Base-by-base conservation (phyloP, 2,797 vertebrate genomes). In the Pipistrellus kuhlii region DNA sequence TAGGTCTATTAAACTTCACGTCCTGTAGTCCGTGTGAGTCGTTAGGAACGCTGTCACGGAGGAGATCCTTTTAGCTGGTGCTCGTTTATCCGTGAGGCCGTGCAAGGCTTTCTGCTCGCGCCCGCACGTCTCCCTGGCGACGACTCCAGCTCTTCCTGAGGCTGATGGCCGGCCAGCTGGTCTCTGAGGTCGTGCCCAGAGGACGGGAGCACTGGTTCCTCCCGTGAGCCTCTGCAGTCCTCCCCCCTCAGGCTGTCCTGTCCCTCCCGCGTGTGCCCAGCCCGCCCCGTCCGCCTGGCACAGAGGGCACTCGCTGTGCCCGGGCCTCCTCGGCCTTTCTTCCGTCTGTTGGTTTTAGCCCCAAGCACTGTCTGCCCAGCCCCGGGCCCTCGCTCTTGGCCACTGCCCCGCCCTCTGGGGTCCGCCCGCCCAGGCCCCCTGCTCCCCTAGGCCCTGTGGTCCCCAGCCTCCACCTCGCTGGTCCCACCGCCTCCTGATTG, bases 401-500 rank as follows among this genome's bases (percentile, higher is more conserved):
- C 30, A 5, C 3, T 14, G 30, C 53, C 21, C 1, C 11, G 1
- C n/a, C 18, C 46, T 46, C 46, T 10, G 30, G 46, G 38, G 4
- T 32, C 17, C 1, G 0, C 57, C 46, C 46, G 17, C 68, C 66
- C 32, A 13, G 32, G 25, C 13, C 3, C 44, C 15, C 30, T 57
- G 62, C 27, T 75, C 55, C 59, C 44, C 69, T 17, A 11, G 62
- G 11, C 25, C 23, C 48, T 59, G 11, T 17, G 12, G 9, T 8
- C 23, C 12, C 41, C 10, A 12, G 1, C 14, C 66, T 53, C 41
- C 18, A 5, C 32, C 20, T 1, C 5, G 15, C 23, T 3, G 3
- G 2, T 12, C 25, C 46, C 2, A 1, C 13, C 10, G 38, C 2
- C 0, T 62, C 41, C 48, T 0, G 1, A 44, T 18, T 30, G 25